Percentiles rank a stretch among this genome's conserved stretches.
Conservation (phyloP, 2,888 invertebrate species). For the Saturnia japonica region DNA sequence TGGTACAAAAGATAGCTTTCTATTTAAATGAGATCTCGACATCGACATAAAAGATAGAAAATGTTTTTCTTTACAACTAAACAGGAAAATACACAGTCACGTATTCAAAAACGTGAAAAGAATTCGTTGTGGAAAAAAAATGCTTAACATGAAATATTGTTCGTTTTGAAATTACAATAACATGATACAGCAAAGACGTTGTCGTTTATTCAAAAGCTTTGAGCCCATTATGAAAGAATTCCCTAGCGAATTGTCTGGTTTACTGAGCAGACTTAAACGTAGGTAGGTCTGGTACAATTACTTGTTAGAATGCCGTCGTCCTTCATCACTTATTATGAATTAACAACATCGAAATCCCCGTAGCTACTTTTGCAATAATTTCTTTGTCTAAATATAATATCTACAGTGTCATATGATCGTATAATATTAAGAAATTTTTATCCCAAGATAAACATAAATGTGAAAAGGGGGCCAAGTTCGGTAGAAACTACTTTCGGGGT, state of each 20-base stretch:
- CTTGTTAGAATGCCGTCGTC: conserved; percentile 5
- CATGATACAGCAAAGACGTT: conserved; percentile 39
- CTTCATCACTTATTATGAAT: conserved; percentile 18
- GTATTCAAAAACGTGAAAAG: conserved; percentile 5
- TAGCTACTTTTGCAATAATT: neutral
- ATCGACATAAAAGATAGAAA: neutral
- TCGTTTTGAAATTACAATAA: conserved; percentile 39
- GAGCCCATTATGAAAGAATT: conserved; percentile 37
- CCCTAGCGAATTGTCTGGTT: conserved; percentile 34
- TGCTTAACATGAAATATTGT: conserved; percentile 18
- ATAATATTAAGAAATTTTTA: too few relatives aligned
- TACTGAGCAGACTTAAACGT: conserved; percentile 42
- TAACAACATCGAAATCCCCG: neutral
- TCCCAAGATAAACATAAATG: too few relatives aligned
- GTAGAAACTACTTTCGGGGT: too few relatives aligned
- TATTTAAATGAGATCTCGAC: neutral
- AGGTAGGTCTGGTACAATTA: conserved; percentile 41
- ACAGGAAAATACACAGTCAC: conserved; percentile 11
- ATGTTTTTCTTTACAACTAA: neutral
- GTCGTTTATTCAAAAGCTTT: conserved; percentile 40
- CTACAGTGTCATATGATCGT: neutral
- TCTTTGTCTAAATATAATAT: neutral
- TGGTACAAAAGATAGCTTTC: neutral
- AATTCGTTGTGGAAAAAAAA: neutral
- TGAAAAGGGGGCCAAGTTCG: too few relatives aligned